A percentile compares a stretch with the other conserved stretches of the same genome.
These are phyloP conservation scores for Siphamia tubifer DNA, from an alignment of 2,113 vertebrate genomes.

Conservation along the genomic window DNA sequence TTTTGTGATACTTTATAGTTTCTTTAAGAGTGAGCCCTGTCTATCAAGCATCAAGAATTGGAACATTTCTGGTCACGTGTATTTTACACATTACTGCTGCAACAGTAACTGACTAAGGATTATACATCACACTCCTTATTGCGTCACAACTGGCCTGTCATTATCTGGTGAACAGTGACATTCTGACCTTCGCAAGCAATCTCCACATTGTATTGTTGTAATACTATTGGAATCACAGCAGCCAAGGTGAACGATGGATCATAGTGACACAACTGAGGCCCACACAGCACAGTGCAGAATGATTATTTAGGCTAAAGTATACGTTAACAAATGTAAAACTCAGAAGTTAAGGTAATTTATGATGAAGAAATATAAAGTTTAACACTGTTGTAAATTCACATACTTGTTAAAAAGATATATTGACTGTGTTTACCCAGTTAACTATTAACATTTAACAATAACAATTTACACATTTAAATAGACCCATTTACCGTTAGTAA, in stretches of 20 bases:
- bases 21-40: background rate
- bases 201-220: background rate
- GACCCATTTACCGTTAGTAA: too few species aligned
- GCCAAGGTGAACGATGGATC: background rate
- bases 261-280: background rate
- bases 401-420: too few species aligned
- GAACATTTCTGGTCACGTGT: background rate
- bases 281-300: background rate
- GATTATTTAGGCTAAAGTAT: too few species aligned
- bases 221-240: conserved; percentile 4
- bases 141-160: conserved; percentile 28
- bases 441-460: too few species aligned
- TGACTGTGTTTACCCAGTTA: too few species aligned
- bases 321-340: too few species aligned
- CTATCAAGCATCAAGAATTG: background rate
- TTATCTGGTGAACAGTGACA: conserved; percentile 14
- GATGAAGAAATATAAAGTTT: too few species aligned
- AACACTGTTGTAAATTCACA: too few species aligned
- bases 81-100: background rate
- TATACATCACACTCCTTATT: conserved; percentile 4
- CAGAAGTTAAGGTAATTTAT: too few species aligned
- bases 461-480: too few species aligned
- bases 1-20: background rate
- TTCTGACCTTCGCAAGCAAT: conserved; percentile 31
- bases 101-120: background rate